These are phyloP conservation scores for Drosophila grimshawi DNA, from an alignment of 1,140 invertebrate species.

Conservation along the genomic window DNA sequence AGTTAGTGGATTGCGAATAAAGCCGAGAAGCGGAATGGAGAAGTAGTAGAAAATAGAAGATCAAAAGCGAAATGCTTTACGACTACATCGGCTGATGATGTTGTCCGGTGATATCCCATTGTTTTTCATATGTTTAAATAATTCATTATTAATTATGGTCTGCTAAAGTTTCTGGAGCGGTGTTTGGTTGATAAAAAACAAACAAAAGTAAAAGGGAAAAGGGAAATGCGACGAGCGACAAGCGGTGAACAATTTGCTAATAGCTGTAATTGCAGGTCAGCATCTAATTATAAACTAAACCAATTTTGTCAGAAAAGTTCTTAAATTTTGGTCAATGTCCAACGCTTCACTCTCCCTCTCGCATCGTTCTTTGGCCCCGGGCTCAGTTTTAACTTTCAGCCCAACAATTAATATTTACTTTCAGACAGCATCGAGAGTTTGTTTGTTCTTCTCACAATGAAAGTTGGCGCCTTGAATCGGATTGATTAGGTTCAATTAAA, in stretches of 20 bases:
- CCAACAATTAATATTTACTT: constrained; percentile 41
- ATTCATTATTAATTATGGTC: constrained; percentile 51
- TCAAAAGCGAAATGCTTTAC: constrained; percentile 40
- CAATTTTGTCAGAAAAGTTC: constrained; percentile 47
- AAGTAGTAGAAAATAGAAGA: constrained; percentile 37
- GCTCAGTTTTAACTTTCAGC: constrained; percentile 12
- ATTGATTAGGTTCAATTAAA: constrained; percentile 38
- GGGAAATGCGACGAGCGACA: neutral
- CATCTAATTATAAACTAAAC: constrained; percentile 30
- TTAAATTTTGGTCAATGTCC: neutral
- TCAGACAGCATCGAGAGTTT: constrained; percentile 34
- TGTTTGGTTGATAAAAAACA: constrained; percentile 45
- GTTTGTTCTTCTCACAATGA: constrained; percentile 72
- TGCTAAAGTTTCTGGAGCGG: constrained; percentile 56
- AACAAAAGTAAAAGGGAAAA: constrained; percentile 72
- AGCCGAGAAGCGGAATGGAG: constrained; percentile 54
- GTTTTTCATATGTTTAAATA: constrained; percentile 55
- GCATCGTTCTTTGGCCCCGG: neutral
- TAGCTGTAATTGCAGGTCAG: constrained; percentile 14
- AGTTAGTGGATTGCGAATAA: constrained; percentile 41
- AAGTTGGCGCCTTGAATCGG: constrained; percentile 42
- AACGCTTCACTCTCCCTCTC: neutral
- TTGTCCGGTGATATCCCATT: constrained; percentile 32
- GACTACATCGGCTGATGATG: constrained; percentile 20
- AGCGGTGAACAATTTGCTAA: constrained; percentile 26